Base-by-base conservation (phyloP, 2,113 vertebrate genomes). In the Condylura cristata region DNA sequence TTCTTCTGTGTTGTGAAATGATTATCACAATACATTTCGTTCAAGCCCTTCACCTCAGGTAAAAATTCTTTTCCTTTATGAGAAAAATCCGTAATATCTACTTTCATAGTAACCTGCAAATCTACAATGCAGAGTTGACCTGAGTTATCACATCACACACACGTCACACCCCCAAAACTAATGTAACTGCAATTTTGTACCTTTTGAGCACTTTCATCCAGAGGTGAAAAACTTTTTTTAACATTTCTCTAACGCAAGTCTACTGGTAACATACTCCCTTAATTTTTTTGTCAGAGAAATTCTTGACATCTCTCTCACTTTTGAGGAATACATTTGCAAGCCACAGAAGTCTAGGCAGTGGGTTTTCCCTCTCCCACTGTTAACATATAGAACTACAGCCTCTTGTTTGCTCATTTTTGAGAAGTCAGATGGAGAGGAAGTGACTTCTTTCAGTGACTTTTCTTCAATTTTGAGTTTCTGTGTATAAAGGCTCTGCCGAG, bases 141-240 rank as follows among this genome's bases (percentile, higher is more conserved):
- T 2, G 1, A 1, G 26, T 51, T 6, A 34, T 34, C 48, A 34
- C 8, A 2, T 7, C 4, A 30, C 37, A 20, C 22, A 4, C 37
- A 20, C 22, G 2, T 26, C 24, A 24, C 74, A 34, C 37, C 51
- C 8, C 32, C 56, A 1, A 4, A 28, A 28, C 13, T 37, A 28
- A 28, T 17, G 16, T 18, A 8, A 56, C 53, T 51, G 13, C 2
- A 28, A 20, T 22, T 70, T 6, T 30, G 10, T 22, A n/a, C 22
- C 16, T 56, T 89, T 44, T 34, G 48, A 44, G 37, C 13, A 26
- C 32, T 20, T 46, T 14, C 16, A 34, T 37, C 22, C 24, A 58
- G 70, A 80, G n/a, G 3, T 3, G 1, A 90, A 70, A 51, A 61
- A 34, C 5, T 44, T 2, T 4, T 32, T 30, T 32, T 6, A 48